Percentiles rank a stretch among this genome's conserved stretches.
These are phyloP conservation scores for Progne subis DNA, from an alignment of 2,113 vertebrate species.

Conservation along the genomic window DNA sequence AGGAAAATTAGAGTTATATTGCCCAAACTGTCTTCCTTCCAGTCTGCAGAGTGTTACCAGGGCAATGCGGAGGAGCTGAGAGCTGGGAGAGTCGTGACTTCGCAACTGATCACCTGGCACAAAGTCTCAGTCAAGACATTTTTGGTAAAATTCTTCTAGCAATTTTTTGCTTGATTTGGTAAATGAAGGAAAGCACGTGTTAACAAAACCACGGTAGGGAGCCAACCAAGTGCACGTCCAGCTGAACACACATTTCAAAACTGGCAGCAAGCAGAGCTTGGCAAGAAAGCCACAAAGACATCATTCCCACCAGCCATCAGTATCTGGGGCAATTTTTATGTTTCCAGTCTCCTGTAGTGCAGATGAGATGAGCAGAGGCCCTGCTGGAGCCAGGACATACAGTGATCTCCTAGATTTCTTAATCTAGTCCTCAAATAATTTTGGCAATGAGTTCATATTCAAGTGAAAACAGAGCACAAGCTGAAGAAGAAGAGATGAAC, in stretches of 20 bases:
- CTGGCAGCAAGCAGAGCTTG: neutral
- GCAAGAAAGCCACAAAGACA: neutral
- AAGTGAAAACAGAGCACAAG: slow-evolving; percentile 45
- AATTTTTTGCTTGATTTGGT: neutral
- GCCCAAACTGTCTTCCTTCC: neutral
- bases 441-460: slow-evolving; percentile 11
- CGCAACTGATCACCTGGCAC: neutral
- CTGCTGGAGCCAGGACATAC: neutral
- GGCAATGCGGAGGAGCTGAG: neutral
- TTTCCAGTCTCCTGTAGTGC: neutral
- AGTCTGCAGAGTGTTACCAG: neutral
- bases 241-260: neutral
- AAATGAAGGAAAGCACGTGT: neutral
- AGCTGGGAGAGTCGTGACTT: neutral
- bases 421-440: neutral
- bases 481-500: neutral
- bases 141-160: neutral
- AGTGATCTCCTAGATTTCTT: neutral
- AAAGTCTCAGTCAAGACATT: neutral
- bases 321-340: neutral
- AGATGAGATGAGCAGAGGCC: neutral
- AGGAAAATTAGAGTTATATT: neutral
- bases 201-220: neutral
- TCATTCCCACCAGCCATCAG: neutral
- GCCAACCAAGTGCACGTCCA: neutral